phyloP scores from a whole-genome alignment of 2,797 vertebrate species.

The Halcyon smyrnensis region DNA sequence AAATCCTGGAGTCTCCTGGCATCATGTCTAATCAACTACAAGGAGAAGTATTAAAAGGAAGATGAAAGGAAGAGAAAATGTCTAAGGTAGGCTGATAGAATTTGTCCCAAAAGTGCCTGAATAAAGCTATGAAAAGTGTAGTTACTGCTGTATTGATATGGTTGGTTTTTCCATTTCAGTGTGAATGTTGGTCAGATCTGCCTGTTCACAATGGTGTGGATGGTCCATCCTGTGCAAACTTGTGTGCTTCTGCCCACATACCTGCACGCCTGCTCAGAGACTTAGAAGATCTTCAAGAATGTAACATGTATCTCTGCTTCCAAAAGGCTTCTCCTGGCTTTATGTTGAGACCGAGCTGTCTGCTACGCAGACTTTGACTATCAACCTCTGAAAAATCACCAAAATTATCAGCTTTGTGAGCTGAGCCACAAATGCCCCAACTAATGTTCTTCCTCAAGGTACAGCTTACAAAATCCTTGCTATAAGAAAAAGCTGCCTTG shows the following conservation, averaged over 20 bases:
- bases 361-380: background rate
- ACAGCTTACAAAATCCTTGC: background rate
- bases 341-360: accelerated
- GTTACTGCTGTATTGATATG: too few species aligned
- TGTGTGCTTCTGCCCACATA: background rate
- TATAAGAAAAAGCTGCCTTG: background rate
- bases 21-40: background rate
- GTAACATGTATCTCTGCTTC: background rate
- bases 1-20: background rate
- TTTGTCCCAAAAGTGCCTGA: background rate
- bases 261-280: background rate
- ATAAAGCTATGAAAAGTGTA: background rate
- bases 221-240: background rate
- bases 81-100: background rate
- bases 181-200: background rate
- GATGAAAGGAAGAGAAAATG: background rate
- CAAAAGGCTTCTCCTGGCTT: background rate
- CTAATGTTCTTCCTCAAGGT: background rate
- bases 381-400: background rate
- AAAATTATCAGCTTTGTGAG: background rate
- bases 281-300: background rate
- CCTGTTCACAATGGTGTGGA: too few species aligned
- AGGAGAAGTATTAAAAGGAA: background rate
- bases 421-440: background rate
- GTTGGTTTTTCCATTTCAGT: accelerated